phyloP scores from a whole-genome alignment of 2,113 vertebrate species.

The Rhinolophus ferrumequinum region DNA sequence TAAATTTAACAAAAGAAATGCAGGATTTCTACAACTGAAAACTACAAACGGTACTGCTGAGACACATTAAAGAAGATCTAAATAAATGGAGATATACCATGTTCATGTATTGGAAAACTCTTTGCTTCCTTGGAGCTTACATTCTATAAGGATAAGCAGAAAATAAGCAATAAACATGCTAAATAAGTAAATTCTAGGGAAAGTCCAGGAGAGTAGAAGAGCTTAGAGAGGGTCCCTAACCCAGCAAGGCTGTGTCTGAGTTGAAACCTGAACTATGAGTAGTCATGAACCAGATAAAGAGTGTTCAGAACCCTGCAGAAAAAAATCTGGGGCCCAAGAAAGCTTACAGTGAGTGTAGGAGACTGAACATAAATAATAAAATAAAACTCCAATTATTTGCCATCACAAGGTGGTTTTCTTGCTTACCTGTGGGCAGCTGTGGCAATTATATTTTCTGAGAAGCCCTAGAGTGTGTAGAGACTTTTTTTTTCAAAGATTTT shows the following conservation, averaged over 20 bases:
- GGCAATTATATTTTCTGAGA: neutral
- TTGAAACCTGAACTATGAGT: neutral
- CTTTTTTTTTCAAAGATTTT: too few relatives aligned
- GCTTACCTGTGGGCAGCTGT: neutral
- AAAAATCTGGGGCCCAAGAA: neutral
- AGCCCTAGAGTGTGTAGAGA: too few relatives aligned
- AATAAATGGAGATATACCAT: neutral
- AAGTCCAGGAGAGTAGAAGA: neutral
- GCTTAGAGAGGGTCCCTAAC: neutral
- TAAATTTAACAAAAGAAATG: neutral
- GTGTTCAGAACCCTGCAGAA: neutral
- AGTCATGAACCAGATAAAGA: neutral
- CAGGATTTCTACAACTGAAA: neutral
- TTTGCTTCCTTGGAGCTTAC: neutral
- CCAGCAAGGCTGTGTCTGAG: neutral
- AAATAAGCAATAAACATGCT: neutral
- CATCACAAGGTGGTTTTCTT: neutral
- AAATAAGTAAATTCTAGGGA: neutral
- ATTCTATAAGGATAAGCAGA: neutral
- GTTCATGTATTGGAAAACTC: neutral
- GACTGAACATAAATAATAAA: neutral
- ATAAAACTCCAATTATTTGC: neutral
- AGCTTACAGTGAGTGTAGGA: neutral
- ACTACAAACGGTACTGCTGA: neutral
- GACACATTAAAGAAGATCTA: neutral